Evolutionary conservation across 2,113 vertebrate genomes (phyloP).

Genomic region (Chloropsis cyanopogon): DNA sequence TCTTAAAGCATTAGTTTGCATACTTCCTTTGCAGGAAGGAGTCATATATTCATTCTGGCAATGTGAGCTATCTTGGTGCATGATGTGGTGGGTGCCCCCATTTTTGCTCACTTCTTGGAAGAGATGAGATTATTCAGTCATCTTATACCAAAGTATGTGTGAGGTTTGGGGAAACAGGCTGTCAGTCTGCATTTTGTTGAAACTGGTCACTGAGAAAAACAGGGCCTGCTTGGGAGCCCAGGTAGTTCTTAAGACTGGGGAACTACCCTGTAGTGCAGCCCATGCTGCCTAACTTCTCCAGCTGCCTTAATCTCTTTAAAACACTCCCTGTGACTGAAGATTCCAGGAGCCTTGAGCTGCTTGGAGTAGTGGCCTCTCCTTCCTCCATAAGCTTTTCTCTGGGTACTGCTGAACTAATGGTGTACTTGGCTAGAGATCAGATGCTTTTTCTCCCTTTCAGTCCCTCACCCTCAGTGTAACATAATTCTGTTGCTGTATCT

Average conservation of each 20-base stretch:
- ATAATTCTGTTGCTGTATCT: neutral
- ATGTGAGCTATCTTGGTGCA: neutral
- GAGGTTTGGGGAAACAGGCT: neutral
- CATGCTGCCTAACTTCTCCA: neutral
- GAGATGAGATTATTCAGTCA: neutral
- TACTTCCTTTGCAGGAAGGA: neutral
- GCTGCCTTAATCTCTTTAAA: neutral
- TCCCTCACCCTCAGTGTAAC: neutral
- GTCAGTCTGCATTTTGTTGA: neutral
- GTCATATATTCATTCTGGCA: neutral
- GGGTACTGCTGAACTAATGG: neutral
- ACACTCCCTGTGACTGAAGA: accelerated
- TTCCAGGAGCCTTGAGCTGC: neutral
- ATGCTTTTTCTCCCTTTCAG: neutral
- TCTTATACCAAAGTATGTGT: accelerated
- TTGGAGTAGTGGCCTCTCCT: neutral
- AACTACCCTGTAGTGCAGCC: neutral
- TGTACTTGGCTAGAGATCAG: neutral
- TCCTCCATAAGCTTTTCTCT: neutral
- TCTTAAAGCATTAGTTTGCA: neutral
- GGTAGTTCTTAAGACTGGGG: neutral
- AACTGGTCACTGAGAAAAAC: neutral
- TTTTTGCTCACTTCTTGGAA: neutral
- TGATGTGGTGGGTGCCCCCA: accelerated
- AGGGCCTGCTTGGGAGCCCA: neutral